Conservation (phyloP, 1,140 invertebrate species). For the Scylla paramamosain region DNA sequence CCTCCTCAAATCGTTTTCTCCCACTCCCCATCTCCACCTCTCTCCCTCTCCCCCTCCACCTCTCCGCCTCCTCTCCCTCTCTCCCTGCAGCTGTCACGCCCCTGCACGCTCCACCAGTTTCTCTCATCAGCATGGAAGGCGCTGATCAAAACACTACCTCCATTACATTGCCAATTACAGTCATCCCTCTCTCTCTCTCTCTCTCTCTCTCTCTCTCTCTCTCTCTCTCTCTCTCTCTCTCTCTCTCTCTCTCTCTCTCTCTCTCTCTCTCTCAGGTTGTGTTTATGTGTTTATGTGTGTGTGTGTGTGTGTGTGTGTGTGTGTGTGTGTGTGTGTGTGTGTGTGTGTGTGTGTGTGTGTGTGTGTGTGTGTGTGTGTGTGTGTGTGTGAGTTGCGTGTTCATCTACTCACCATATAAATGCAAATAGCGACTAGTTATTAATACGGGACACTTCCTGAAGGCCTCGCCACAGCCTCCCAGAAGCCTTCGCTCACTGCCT, state of each 20-base stretch:
- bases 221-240: not conserved
- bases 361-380: no score
- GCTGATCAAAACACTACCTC: no score
- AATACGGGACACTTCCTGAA: constrained; percentile 46
- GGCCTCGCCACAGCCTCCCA: not conserved
- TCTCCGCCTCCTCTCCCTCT: not conserved
- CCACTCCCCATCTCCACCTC: not conserved
- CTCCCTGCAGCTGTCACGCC: not conserved
- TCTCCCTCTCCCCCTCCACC: not conserved
- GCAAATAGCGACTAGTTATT: constrained; percentile 63
- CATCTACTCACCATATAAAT: constrained; percentile 62
- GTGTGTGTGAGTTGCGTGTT: not conserved
- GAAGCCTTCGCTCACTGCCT: constrained; percentile 27
- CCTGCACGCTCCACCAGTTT: not conserved
- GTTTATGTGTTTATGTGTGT: no score
- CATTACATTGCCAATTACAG: not conserved
- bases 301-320: no score
- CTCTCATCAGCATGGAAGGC: not conserved
- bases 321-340: no score
- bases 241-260: not conserved
- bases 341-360: no score
- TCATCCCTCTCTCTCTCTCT: no score
- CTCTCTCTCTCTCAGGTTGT: no score
- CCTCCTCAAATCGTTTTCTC: not conserved
- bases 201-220: not conserved